phyloP scores from a whole-genome alignment of 1,140 invertebrate species.

The Diplogasteroides magnus region DNA sequence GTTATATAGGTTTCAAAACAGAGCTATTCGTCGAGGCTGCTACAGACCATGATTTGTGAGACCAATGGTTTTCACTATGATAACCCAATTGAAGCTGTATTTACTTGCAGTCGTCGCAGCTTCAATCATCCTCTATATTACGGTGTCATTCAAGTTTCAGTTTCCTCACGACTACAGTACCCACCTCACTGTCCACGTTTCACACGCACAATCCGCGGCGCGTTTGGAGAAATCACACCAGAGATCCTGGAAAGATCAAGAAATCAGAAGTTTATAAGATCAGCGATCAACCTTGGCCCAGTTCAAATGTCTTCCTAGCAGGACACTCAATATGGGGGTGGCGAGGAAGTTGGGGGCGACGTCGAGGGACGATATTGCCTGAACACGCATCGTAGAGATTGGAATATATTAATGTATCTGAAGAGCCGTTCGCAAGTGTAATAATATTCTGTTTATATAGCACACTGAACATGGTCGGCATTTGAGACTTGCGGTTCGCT shows the following conservation, averaged over 20 bases:
- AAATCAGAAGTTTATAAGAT: slow-evolving; percentile 14
- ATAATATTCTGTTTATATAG: no score
- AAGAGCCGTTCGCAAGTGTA: no score
- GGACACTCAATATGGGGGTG: slow-evolving; percentile 39
- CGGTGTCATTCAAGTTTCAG: no score
- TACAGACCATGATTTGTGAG: no score
- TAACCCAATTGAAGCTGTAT: no score
- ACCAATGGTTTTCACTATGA: no score
- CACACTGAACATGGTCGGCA: neutral
- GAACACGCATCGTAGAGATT: no score
- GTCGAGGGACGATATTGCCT: slow-evolving; percentile 41
- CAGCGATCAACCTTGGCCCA: slow-evolving; percentile 34
- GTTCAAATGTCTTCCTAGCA: slow-evolving; percentile 40
- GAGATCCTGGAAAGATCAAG: slow-evolving; percentile 39
- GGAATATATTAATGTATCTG: no score
- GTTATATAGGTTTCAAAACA: no score
- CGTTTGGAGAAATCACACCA: slow-evolving; percentile 44
- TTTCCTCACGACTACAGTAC: no score
- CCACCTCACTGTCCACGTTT: slow-evolving; percentile 6
- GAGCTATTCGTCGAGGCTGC: no score
- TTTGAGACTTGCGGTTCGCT: neutral
- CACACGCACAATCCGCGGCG: slow-evolving; percentile 27
- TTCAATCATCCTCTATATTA: neutral
- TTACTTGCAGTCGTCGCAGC: neutral
- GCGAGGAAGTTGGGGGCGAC: slow-evolving; percentile 43